Percentiles rank a stretch among this genome's conserved stretches.
These are phyloP conservation scores for Acronicta aceris DNA, from an alignment of 2,888 invertebrate genomes.

Conservation along the genomic window DNA sequence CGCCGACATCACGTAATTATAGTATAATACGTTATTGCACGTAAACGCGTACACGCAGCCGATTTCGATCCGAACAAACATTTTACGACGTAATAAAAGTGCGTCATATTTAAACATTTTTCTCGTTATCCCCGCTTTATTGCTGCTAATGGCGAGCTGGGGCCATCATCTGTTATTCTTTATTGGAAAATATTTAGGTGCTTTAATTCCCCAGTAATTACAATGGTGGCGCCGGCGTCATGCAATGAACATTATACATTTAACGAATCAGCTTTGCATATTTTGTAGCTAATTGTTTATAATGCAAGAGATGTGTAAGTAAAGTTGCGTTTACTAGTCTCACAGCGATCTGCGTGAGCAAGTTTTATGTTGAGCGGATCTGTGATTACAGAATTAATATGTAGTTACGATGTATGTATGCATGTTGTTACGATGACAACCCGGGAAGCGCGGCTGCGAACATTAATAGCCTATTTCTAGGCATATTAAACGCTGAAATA, in stretches of 20 bases:
- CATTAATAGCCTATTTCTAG: conserved; percentile 27
- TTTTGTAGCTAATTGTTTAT: conserved; percentile 19
- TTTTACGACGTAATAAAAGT: conserved; percentile 65
- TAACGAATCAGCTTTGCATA: conserved; percentile 18
- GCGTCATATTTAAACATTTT: conserved; percentile 58
- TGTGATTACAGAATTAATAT: conserved; percentile 2
- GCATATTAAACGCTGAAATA: conserved; percentile 39
- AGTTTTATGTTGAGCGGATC: not conserved
- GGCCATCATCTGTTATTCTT: conserved; percentile 55
- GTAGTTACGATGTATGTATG: too few relatives aligned
- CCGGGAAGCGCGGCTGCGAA: not conserved
- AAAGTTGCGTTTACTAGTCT: too few relatives aligned
- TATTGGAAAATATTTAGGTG: conserved; percentile 61
- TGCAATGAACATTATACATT: conserved; percentile 21
- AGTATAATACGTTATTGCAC: conserved; percentile 60
- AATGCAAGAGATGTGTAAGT: conserved; percentile 11
- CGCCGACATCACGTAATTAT: conserved; percentile 49
- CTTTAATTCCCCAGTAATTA: conserved; percentile 50
- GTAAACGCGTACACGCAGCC: conserved; percentile 50
- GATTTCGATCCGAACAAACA: conserved; percentile 61
- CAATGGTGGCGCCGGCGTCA: conserved; percentile 16
- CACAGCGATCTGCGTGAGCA: not conserved
- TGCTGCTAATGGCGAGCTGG: conserved; percentile 59
- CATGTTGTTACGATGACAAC: not conserved
- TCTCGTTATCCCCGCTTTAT: conserved; percentile 49